phyloP scores from a whole-genome alignment of 2,113 vertebrate species.

The Rhinogobius similis region DNA sequence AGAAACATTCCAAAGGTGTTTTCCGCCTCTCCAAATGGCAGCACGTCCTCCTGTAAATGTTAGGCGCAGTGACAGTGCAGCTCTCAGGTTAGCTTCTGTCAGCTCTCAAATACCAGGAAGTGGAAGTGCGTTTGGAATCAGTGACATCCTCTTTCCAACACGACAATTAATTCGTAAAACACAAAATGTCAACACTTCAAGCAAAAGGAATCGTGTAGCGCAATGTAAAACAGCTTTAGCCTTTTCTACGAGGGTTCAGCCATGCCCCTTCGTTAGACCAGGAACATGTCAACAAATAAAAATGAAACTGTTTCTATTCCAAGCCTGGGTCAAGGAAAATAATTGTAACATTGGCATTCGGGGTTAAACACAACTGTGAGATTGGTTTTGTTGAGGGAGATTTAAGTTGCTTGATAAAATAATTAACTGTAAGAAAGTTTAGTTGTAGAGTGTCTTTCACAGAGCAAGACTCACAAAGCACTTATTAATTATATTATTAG shows the following conservation, averaged over 20 bases:
- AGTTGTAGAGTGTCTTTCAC: too few species aligned
- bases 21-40: not conserved
- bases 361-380: not conserved
- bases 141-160: conserved; percentile 58
- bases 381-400: not conserved
- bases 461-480: too few species aligned
- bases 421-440: too few species aligned
- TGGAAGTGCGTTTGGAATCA: conserved; percentile 52
- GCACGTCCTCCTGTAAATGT: conserved; percentile 27
- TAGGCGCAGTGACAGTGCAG: conserved; percentile 26
- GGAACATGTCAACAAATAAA: conserved; percentile 13
- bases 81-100: conserved; percentile 57
- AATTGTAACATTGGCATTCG: not conserved
- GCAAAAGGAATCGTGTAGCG: conserved; percentile 31
- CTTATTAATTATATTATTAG: too few species aligned
- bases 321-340: not conserved
- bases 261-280: conserved; percentile 37
- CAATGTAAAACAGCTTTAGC: conserved; percentile 74
- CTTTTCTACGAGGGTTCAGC: conserved; percentile 65
- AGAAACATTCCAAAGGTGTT: not conserved
- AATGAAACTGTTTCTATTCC: conserved; percentile 18
- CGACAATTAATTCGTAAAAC: conserved; percentile 72
- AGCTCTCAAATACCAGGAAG: conserved; percentile 66
- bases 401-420: too few species aligned
- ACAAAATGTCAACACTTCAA: conserved; percentile 58